Percentiles rank a stretch among this genome's conserved stretches.
Evolutionary conservation across 2,113 vertebrate species (phyloP).

Genomic region (Oncorhynchus gorbuscha): DNA sequence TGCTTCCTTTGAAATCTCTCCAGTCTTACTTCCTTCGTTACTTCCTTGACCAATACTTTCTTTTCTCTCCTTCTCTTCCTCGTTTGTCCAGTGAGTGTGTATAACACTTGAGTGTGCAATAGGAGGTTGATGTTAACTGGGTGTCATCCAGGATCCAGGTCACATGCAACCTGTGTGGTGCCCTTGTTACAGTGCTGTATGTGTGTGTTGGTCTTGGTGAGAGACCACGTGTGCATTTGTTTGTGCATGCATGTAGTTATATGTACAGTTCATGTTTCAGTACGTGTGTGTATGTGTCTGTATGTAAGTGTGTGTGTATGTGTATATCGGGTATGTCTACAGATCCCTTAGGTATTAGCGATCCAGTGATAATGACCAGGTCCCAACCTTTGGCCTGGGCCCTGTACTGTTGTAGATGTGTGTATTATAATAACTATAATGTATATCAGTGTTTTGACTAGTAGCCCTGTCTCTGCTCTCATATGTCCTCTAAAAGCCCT

Average conservation of each 20-base stretch:
- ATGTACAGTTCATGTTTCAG: not conserved
- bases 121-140: not conserved
- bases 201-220: not conserved
- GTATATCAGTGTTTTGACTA: not conserved
- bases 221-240: too few relatives aligned
- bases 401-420: not conserved
- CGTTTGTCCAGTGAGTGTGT: not conserved
- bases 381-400: not conserved
- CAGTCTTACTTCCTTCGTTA: not conserved
- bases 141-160: not conserved
- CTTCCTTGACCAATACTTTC: conserved; percentile 34
- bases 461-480: conserved; percentile 49
- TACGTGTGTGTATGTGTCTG: not conserved
- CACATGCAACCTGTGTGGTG: too few relatives aligned
- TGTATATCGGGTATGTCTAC: not conserved
- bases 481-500: conserved; percentile 78
- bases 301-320: not conserved
- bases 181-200: too few relatives aligned
- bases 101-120: not conserved
- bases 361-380: not conserved
- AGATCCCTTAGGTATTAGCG: not conserved
- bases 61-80: conserved; percentile 14
- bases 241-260: not conserved
- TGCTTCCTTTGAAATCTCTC: not conserved
- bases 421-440: conserved; percentile 38